phyloP scores from a whole-genome alignment of 2,113 vertebrate genomes.

The Protomyctophum bolini region DNA sequence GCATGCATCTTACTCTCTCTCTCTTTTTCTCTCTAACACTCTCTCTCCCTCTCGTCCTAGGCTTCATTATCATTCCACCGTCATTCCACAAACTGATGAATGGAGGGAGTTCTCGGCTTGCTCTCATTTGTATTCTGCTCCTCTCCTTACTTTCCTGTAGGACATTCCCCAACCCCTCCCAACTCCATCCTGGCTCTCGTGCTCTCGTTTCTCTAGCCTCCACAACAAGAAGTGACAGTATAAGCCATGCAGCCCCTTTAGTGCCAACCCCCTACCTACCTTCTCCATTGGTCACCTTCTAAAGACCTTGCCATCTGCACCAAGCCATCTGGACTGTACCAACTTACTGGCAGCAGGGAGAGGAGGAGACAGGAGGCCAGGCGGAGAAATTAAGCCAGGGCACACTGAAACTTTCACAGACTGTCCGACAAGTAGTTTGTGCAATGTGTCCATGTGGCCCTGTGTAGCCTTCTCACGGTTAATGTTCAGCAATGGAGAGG shows the following conservation, averaged over 20 bases:
- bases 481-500: constrained; percentile 28
- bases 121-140: constrained; percentile 66
- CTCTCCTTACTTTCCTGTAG: constrained; percentile 8
- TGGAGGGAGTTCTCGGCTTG: constrained; percentile 35
- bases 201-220: neutral
- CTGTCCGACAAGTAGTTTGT: constrained; percentile 28
- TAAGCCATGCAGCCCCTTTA: constrained; percentile 36
- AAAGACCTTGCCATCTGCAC: constrained; percentile 69
- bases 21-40: neutral
- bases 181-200: neutral
- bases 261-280: constrained; percentile 11
- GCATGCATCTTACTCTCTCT: neutral
- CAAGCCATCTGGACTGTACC: constrained; percentile 70
- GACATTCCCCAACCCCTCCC: neutral
- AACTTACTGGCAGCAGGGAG: constrained; percentile 37
- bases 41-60: neutral
- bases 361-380: constrained; percentile 19
- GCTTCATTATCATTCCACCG: constrained; percentile 51
- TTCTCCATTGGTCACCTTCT: constrained; percentile 61
- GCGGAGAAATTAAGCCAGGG: constrained; percentile 9
- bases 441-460: constrained; percentile 25
- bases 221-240: constrained; percentile 42
- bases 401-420: constrained; percentile 15
- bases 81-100: constrained; percentile 47
- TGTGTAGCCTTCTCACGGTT: constrained; percentile 41